phyloP scores from a whole-genome alignment of 2,797 vertebrate species.

The Esox masquinongy region DNA sequence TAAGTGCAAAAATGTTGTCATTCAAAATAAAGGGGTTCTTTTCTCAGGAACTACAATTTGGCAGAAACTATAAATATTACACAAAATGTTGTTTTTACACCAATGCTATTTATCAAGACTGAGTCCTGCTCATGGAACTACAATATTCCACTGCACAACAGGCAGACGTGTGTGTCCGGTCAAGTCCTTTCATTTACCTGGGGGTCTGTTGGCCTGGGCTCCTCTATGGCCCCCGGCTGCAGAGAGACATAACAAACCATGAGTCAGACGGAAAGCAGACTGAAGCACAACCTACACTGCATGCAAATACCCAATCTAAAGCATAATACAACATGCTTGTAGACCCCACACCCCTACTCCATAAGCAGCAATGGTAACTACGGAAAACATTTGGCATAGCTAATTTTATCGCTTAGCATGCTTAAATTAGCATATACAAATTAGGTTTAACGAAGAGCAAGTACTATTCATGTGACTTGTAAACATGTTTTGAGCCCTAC shows the following conservation, averaged over 20 bases:
- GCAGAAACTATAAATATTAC: too few species aligned
- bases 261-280: conserved; percentile 6
- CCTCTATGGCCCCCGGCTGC: conserved; percentile 50
- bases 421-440: background rate
- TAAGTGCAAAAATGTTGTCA: too few species aligned
- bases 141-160: background rate
- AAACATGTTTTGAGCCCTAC: too few species aligned
- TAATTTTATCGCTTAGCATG: background rate
- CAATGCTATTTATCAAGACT: too few species aligned
- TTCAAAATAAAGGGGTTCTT: too few species aligned
- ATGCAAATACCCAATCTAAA: background rate
- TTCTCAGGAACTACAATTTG: too few species aligned
- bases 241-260: conserved; percentile 20
- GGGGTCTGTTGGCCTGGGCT: conserved; percentile 52
- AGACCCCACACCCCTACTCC: too few species aligned
- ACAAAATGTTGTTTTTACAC: too few species aligned
- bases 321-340: too few species aligned
- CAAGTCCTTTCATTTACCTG: conserved; percentile 44
- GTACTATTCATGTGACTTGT: too few species aligned
- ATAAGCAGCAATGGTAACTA: too few species aligned
- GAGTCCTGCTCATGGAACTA: too few species aligned
- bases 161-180: background rate
- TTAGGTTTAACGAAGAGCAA: background rate
- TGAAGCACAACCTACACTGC: background rate
- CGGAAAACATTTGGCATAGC: background rate